Evolutionary conservation across 1,140 invertebrate genomes (phyloP).

Genomic region (Leptinotarsa undecemlineata): DNA sequence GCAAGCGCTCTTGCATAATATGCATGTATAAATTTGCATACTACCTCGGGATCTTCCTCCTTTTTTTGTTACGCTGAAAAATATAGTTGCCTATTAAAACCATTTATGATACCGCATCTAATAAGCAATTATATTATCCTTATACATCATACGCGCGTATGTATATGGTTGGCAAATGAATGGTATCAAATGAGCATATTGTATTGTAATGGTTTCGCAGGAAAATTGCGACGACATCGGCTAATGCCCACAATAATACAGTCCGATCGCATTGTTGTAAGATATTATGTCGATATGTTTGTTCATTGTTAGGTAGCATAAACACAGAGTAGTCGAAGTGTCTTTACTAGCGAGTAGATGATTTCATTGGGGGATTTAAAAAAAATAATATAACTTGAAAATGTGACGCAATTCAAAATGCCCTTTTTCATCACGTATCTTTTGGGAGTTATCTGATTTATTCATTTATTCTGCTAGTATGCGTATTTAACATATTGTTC

Average conservation of each 20-base stretch:
- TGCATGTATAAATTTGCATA: constrained; percentile 8
- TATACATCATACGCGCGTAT: neutral
- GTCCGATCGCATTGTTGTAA: constrained; percentile 7
- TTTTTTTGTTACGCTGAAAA: neutral
- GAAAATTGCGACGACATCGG: neutral
- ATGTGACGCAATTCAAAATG: too few species aligned
- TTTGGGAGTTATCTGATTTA: too few species aligned
- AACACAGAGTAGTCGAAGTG: too few species aligned
- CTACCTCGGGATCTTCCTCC: neutral
- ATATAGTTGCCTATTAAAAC: neutral
- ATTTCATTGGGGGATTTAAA: too few species aligned
- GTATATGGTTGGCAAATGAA: constrained; percentile 2
- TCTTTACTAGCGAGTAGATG: too few species aligned
- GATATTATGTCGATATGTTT: constrained; percentile 4
- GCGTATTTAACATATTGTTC: too few species aligned
- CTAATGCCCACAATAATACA: neutral
- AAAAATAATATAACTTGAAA: too few species aligned
- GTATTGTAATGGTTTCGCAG: constrained; percentile 1
- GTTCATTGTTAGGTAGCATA: neutral
- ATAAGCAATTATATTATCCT: constrained; percentile 8
- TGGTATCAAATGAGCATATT: neutral
- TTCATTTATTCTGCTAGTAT: too few species aligned
- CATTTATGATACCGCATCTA: constrained; percentile 2
- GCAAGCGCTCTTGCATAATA: neutral
- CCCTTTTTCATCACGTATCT: too few species aligned